These are phyloP conservation scores for Cynocephalus volans DNA, from an alignment of 2,113 vertebrate species.

Conservation along the genomic window DNA sequence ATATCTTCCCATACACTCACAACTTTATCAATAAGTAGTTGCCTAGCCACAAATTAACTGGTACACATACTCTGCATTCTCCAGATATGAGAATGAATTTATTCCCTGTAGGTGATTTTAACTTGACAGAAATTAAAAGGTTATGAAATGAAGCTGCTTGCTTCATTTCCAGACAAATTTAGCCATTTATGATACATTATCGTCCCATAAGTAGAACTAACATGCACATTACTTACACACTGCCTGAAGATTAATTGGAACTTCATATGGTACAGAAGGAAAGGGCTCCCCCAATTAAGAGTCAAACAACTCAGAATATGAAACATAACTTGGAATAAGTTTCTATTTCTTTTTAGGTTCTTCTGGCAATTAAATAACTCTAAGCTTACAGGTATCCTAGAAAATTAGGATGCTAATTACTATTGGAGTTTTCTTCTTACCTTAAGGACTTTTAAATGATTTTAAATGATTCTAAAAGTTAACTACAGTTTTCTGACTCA, in stretches of 20 bases:
- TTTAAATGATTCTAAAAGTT: constrained; percentile 71
- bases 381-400: constrained; percentile 8
- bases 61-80: background rate
- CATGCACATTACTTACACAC: background rate
- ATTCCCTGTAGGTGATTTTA: constrained; percentile 4
- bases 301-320: background rate
- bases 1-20: background rate
- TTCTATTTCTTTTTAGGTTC: constrained; percentile 22
- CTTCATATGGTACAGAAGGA: background rate
- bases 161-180: background rate
- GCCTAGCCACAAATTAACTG: background rate
- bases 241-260: background rate
- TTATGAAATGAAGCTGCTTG: constrained; percentile 20
- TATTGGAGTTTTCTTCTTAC: constrained; percentile 48
- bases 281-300: background rate
- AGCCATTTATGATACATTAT: background rate
- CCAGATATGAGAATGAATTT: background rate
- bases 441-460: background rate
- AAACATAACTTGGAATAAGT: background rate
- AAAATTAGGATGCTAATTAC: constrained; percentile 68
- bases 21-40: background rate
- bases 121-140: background rate
- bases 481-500: constrained; percentile 59
- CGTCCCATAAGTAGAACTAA: background rate
- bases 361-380: background rate